A percentile compares a stretch with the other conserved stretches of the same genome.
These are phyloP conservation scores for Zaprionus obscuricornis DNA, from an alignment of 2,888 invertebrate genomes.

Conservation along the genomic window DNA sequence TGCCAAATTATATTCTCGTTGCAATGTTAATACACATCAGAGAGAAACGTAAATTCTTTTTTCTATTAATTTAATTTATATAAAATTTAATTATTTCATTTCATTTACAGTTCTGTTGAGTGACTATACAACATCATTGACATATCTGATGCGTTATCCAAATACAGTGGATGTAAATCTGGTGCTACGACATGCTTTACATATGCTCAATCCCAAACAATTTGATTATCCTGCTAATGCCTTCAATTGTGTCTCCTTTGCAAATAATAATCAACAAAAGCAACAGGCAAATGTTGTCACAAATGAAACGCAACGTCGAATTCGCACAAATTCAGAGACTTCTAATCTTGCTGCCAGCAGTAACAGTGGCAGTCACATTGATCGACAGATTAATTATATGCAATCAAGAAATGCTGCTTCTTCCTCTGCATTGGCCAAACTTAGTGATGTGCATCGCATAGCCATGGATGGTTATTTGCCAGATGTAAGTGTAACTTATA, in stretches of 20 bases:
- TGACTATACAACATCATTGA: constrained; percentile 87
- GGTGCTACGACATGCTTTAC: constrained; percentile 86
- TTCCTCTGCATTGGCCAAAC: constrained; percentile 72
- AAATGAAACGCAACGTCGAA: constrained; percentile 1
- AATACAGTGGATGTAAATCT: constrained; percentile 86
- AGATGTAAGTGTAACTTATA: constrained; percentile 71
- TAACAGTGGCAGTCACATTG: constrained; percentile 55
- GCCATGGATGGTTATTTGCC: constrained; percentile 83
- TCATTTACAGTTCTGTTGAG: constrained; percentile 84
- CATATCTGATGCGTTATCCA: constrained; percentile 88
- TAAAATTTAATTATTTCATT: no score
- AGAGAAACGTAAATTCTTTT: constrained; percentile 85
- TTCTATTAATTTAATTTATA: background rate
- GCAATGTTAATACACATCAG: constrained; percentile 90
- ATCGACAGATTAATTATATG: constrained; percentile 71
- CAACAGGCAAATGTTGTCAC: background rate
- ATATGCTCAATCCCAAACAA: constrained; percentile 84
- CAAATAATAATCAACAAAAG: no score
- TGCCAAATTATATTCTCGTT: constrained; percentile 88
- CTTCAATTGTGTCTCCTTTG: constrained; percentile 73
- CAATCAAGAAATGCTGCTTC: constrained; percentile 77
- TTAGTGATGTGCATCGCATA: constrained; percentile 68
- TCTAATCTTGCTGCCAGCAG: constrained; percentile 16
- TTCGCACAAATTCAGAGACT: constrained; percentile 49
- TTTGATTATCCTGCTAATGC: constrained; percentile 81